These are phyloP conservation scores for Thalpophila matura DNA, from an alignment of 2,888 invertebrate genomes.

Conservation along the genomic window DNA sequence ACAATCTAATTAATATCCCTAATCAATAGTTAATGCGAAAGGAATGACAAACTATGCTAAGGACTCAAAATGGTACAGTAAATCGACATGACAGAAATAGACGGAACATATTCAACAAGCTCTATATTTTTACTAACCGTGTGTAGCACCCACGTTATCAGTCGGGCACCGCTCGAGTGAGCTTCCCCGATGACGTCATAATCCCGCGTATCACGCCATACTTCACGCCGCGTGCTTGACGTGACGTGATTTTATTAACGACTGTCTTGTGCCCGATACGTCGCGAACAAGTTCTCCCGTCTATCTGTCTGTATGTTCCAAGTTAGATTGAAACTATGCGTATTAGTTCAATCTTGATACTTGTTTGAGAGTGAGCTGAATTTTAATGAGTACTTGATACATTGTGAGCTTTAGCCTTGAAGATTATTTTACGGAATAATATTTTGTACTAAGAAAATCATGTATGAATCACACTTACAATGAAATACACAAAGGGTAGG, in stretches of 20 bases:
- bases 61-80: too few species aligned
- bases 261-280: conserved; percentile 49
- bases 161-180: conserved; percentile 75
- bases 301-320: conserved; percentile 39
- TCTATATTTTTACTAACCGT: conserved; percentile 21
- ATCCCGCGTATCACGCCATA: conserved; percentile 72
- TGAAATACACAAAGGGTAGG: too few species aligned
- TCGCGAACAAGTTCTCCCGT: conserved; percentile 29
- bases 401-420: not conserved
- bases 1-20: too few species aligned
- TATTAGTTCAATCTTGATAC: conserved; percentile 22
- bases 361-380: conserved; percentile 16
- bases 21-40: too few species aligned
- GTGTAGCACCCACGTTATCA: conserved; percentile 71
- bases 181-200: conserved; percentile 81
- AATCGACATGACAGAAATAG: too few species aligned
- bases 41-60: too few species aligned
- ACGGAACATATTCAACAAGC: not conserved
- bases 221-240: conserved; percentile 67
- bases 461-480: too few species aligned
- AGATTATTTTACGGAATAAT: too few species aligned
- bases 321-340: conserved; percentile 28
- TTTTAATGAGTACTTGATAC: conserved; percentile 2
- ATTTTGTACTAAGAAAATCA: too few species aligned
- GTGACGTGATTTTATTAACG: conserved; percentile 75